phyloP scores from a whole-genome alignment of 2,113 vertebrate species.

The Pelobates fuscus region DNA sequence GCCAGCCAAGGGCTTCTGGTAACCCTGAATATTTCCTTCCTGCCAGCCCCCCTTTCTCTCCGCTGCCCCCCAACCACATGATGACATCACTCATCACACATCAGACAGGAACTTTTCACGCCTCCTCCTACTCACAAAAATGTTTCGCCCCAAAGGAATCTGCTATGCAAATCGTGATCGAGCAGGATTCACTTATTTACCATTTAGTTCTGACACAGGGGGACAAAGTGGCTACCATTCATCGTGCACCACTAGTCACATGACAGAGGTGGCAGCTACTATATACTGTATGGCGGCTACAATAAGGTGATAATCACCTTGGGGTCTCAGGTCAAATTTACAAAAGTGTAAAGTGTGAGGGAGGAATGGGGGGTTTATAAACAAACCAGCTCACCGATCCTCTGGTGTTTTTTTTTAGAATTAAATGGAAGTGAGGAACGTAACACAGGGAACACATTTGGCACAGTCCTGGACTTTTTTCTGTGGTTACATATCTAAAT shows the following conservation, averaged over 20 bases:
- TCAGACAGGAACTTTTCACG: conserved; percentile 25
- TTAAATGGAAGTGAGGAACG: too few relatives aligned
- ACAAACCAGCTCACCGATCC: too few relatives aligned
- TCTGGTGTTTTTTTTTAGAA: too few relatives aligned
- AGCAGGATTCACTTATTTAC: conserved; percentile 3
- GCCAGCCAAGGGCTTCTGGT: conserved; percentile 33
- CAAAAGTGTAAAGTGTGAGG: too few relatives aligned
- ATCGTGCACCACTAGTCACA: not conserved
- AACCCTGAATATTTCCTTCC: conserved; percentile 4
- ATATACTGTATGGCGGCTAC: too few relatives aligned
- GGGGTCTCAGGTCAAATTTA: too few relatives aligned
- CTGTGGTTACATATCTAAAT: too few relatives aligned
- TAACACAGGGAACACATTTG: too few relatives aligned
- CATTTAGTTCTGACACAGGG: conserved; percentile 17
- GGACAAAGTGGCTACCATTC: not conserved
- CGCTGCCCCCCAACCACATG: conserved; percentile 24
- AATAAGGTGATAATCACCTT: too few relatives aligned
- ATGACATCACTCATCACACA: conserved; percentile 41
- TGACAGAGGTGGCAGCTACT: conserved; percentile 4
- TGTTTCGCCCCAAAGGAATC: conserved; percentile 19
- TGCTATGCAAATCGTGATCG: conserved; percentile 28
- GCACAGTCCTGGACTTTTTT: too few relatives aligned
- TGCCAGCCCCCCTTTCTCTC: not conserved
- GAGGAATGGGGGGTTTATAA: too few relatives aligned
- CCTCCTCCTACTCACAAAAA: conserved; percentile 25